phyloP scores from a whole-genome alignment of 1,140 invertebrate species.

The Sarcophaga peregrina region DNA sequence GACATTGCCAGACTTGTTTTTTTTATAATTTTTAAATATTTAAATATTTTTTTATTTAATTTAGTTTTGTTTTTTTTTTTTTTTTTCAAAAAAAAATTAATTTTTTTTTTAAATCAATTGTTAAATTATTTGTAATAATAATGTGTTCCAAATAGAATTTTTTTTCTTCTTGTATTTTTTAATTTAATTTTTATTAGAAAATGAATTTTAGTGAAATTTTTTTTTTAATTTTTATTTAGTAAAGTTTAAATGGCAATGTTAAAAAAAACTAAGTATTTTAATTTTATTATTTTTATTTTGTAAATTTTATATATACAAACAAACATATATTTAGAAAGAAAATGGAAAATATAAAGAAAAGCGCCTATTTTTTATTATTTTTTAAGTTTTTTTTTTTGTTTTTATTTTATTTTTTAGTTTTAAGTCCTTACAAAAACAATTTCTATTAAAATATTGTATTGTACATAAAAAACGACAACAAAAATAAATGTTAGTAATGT shows the following conservation, averaged over 20 bases:
- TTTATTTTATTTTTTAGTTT: no score
- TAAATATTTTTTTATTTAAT: slow-evolving; percentile 22
- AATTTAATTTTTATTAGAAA: slow-evolving; percentile 16
- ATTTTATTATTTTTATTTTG: slow-evolving; percentile 4
- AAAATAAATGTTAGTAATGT: neutral
- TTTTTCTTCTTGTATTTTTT: neutral
- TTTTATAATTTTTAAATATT: slow-evolving; percentile 9
- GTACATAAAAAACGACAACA: neutral
- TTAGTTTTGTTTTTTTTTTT: neutral
- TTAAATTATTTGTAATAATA: neutral
- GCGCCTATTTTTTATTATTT: neutral
- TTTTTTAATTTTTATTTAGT: neutral
- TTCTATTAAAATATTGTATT: slow-evolving; percentile 6
- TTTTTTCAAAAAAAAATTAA: neutral
- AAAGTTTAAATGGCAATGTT: slow-evolving; percentile 12
- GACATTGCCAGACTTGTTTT: slow-evolving; percentile 9
- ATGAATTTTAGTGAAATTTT: neutral
- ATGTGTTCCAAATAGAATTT: neutral
- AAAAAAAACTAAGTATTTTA: slow-evolving; percentile 23
- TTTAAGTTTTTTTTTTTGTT: no score
- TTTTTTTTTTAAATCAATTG: neutral
- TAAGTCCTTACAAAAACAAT: neutral
- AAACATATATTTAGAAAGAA: neutral
- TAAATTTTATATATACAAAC: neutral
- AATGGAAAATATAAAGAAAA: neutral